Evolutionary conservation across 2,113 vertebrate species (phyloP), one percentile per base, ranked within the genome.

Genomic region (Rhinoderma darwinii): DNA sequence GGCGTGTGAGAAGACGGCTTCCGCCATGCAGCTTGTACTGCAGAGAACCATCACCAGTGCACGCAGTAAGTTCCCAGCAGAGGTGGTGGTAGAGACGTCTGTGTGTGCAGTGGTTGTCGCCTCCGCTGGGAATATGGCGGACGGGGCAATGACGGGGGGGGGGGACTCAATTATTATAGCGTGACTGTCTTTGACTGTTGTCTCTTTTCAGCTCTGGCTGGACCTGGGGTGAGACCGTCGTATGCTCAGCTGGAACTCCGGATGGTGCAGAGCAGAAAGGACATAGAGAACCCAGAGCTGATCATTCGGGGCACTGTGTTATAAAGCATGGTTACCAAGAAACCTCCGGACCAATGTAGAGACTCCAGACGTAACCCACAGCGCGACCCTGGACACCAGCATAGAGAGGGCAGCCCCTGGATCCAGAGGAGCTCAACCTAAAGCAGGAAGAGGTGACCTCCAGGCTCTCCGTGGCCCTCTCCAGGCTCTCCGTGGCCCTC

Each of bases 1-100:
- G 89, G 98, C 98, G 3, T 99, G 97, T 92, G 98, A 99, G 94
- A 99, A 99, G 93, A 99, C 98, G 0, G 96, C 98, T 89, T 99
- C 98, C 0, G 97, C 98, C 91, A 97, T 99, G 97, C 95, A 99
- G 51, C 98, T 99, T 0, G 97, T 99, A 25, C 95, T 99, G 89
- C 95, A 97, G 88, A 96, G 98, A 93, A 99, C 98, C 91, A 98
- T 99, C 89, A 93, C 90, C 56, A 95, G 94, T 59, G 98, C 98
- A 17, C 95, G 96, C 87, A 96, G 98, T 99, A 94, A 95, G 73
- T 78, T 6, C 25, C n/a, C 2, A 9, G 15, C 20, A 25, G 37
- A 41, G 2, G 41, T 17, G 12, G 10, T 0, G 41, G n/a, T 43
- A 17, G 12, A 14, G 35, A 6, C 25, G 1, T 63, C 1, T 12